A percentile compares a stretch with the other conserved stretches of the same genome.
Evolutionary conservation across 1,140 invertebrate genomes (phyloP).

Genomic region (Caenorhabditis latens): DNA sequence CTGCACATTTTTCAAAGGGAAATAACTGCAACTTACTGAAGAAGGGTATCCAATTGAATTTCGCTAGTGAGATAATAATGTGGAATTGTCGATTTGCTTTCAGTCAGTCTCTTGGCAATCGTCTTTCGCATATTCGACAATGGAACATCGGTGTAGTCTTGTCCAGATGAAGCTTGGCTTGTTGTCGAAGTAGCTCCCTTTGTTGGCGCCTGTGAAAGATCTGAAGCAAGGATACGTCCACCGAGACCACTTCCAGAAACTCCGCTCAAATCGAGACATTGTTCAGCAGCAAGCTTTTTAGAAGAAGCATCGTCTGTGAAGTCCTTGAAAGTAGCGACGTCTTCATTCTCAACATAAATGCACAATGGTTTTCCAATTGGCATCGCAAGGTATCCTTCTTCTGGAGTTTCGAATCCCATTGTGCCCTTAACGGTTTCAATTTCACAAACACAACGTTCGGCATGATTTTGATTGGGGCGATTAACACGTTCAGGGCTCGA

Average conservation of each 20-base stretch:
- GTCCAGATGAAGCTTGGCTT: conserved; percentile 50
- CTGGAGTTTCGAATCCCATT: conserved; percentile 99
- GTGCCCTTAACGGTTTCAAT: conserved; percentile 99
- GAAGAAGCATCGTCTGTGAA: conserved; percentile 81
- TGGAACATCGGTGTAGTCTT: conserved; percentile 85
- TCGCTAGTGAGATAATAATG: conserved; percentile 95
- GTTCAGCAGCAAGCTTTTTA: conserved; percentile 86
- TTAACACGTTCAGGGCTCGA: too few relatives aligned
- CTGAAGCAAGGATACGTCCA: conserved; percentile 89
- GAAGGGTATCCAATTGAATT: conserved; percentile 86
- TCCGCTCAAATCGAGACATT: conserved; percentile 83
- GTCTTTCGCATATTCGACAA: conserved; percentile 88
- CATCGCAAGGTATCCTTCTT: conserved; percentile 97
- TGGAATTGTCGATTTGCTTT: conserved; percentile 93
- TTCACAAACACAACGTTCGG: too few relatives aligned
- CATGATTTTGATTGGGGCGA: too few relatives aligned
- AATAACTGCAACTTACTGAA: conserved; percentile 79
- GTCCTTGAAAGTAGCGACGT: conserved; percentile 84
- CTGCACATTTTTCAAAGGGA: conserved; percentile 24
- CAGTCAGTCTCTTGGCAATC: conserved; percentile 90
- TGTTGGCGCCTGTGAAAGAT: conserved; percentile 82
- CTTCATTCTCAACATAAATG: conserved; percentile 83
- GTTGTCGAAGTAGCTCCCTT: conserved; percentile 74
- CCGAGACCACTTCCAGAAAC: conserved; percentile 87
- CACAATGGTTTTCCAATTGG: conserved; percentile 85